These are phyloP conservation scores for Cetoscarus ocellatus DNA, from an alignment of 2,797 vertebrate genomes.

Conservation along the genomic window DNA sequence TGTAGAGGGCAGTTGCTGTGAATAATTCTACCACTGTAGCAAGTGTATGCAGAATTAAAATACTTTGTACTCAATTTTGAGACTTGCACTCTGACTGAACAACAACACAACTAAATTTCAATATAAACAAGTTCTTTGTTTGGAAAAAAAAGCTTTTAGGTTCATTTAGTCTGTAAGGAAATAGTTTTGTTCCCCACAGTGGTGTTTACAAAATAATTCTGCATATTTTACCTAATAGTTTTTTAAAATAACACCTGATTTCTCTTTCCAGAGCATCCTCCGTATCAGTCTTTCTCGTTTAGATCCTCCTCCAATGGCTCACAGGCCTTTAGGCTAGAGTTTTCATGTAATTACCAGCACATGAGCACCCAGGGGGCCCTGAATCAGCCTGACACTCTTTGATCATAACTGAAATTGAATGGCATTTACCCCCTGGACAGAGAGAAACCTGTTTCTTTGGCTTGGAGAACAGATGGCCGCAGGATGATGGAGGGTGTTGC, in stretches of 20 bases:
- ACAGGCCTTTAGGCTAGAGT: slow-evolving; percentile 36
- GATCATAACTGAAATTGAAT: slow-evolving; percentile 72
- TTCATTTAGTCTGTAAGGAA: no score
- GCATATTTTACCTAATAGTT: no score
- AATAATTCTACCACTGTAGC: no score
- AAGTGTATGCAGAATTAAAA: no score
- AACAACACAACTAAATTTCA: no score
- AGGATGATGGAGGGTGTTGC: slow-evolving; percentile 59
- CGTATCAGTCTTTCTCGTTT: slow-evolving; percentile 2
- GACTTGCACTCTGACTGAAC: no score
- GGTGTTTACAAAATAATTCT: no score
- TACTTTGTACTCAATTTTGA: no score
- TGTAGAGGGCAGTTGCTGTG: no score
- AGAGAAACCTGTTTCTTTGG: slow-evolving; percentile 62
- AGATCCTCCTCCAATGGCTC: slow-evolving; percentile 32
- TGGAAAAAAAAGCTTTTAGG: no score
- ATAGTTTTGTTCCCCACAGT: neutral
- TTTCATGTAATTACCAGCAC: slow-evolving; percentile 67
- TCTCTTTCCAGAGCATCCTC: slow-evolving; percentile 5
- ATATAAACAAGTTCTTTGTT: no score
- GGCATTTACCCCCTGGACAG: slow-evolving; percentile 62
- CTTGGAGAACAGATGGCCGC: slow-evolving; percentile 72
- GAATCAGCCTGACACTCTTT: slow-evolving; percentile 61
- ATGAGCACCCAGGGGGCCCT: slow-evolving; percentile 54
- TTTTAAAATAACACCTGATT: slow-evolving; percentile 1